Conservation (phyloP, 2,797 vertebrate genomes). For the Chrosomus eos region DNA sequence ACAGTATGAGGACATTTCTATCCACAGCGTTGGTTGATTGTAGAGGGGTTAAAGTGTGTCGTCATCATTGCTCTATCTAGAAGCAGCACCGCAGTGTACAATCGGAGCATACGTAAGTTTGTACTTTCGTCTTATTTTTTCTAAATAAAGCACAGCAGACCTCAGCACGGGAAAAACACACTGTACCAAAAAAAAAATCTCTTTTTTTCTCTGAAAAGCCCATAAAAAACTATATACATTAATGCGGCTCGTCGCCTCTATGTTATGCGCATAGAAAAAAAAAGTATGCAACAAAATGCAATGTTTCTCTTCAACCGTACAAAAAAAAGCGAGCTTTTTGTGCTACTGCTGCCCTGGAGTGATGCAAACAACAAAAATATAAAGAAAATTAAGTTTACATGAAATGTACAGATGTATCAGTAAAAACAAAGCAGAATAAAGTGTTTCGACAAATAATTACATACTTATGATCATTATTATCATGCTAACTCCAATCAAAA, state of each 20-base stretch:
- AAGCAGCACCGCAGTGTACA: slow-evolving; percentile 73
- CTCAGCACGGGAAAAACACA: slow-evolving; percentile 70
- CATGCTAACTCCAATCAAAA: slow-evolving; percentile 37
- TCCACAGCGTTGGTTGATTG: slow-evolving; percentile 22
- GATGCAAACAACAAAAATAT: slow-evolving; percentile 46
- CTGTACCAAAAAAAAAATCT: slow-evolving; percentile 67
- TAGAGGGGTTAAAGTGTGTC: background rate
- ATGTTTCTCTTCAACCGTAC: slow-evolving; percentile 41
- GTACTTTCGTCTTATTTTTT: slow-evolving; percentile 23
- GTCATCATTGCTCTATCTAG: slow-evolving; percentile 51
- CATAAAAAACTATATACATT: slow-evolving; percentile 61
- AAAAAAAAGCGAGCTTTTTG: slow-evolving; percentile 38
- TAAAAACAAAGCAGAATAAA: slow-evolving; percentile 40
- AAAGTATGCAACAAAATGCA: slow-evolving; percentile 57
- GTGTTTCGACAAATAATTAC: slow-evolving; percentile 40
- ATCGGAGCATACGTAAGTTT: slow-evolving; percentile 18
- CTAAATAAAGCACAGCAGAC: slow-evolving; percentile 45
- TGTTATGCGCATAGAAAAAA: slow-evolving; percentile 58
- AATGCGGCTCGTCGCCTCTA: slow-evolving; percentile 43
- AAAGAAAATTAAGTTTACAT: slow-evolving; percentile 38
- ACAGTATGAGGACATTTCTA: slow-evolving; percentile 29
- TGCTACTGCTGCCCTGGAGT: slow-evolving; percentile 51
- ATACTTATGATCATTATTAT: slow-evolving; percentile 24
- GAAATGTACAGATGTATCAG: slow-evolving; percentile 42
- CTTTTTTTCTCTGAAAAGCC: slow-evolving; percentile 52